phyloP scores from a whole-genome alignment of 2,888 invertebrate genomes.

The Oxytorus armatus region DNA sequence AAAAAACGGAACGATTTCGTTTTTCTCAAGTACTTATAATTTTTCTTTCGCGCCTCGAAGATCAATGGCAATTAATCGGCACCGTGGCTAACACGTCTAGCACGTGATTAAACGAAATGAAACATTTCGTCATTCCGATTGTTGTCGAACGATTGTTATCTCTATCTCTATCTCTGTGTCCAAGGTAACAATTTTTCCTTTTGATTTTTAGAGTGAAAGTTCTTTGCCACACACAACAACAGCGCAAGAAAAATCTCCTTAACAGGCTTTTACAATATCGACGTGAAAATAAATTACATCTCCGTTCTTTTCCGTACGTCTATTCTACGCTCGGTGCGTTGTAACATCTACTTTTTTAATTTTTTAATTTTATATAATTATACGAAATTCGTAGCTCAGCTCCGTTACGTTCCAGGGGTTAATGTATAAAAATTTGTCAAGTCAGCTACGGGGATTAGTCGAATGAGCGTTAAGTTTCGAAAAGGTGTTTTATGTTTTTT shows the following conservation, averaged over 20 bases:
- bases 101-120: too few species aligned
- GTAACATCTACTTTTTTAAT: neutral
- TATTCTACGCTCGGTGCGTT: constrained; percentile 38
- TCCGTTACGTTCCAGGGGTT: constrained; percentile 46
- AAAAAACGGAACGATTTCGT: constrained; percentile 11
- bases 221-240: neutral
- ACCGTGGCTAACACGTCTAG: too few species aligned
- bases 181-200: too few species aligned
- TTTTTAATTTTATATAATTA: neutral
- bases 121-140: constrained; percentile 39
- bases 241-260: neutral
- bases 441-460: neutral
- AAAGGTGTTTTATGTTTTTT: too few species aligned
- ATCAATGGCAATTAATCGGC: too few species aligned
- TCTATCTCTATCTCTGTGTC: too few species aligned
- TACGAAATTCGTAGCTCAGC: constrained; percentile 10
- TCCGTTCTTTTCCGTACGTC: constrained; percentile 29
- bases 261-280: constrained; percentile 36
- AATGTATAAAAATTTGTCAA: constrained; percentile 40
- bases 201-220: neutral
- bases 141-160: too few species aligned
- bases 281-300: constrained; percentile 46
- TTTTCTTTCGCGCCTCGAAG: constrained; percentile 2
- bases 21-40: neutral
- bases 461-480: neutral